Percentiles rank a stretch among this genome's conserved stretches.
Evolutionary conservation across 2,888 invertebrate species (phyloP).

Genomic region (Notodonta ziczac): DNA sequence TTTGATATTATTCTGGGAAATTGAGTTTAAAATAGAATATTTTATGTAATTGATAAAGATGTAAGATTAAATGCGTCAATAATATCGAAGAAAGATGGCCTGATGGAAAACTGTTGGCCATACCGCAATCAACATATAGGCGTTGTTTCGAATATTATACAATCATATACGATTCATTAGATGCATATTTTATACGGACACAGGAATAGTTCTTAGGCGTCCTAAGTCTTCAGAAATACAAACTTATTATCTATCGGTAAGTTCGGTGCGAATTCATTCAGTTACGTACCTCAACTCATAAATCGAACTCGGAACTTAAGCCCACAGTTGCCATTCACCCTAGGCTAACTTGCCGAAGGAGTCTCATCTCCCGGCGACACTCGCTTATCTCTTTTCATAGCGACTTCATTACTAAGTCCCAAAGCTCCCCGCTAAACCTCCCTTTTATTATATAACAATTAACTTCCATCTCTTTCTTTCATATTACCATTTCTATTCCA

Average conservation of each 20-base stretch:
- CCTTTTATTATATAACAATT: conserved; percentile 53
- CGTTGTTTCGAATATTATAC: background rate
- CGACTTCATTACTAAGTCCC: conserved; percentile 45
- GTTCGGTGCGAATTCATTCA: background rate
- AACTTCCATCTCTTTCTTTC: conserved; percentile 33
- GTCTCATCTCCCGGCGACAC: conserved; percentile 16
- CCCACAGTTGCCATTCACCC: conserved; percentile 17
- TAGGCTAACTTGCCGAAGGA: conserved; percentile 20
- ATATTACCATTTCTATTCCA: background rate
- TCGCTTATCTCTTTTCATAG: conserved; percentile 30
- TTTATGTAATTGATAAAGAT: too few species aligned
- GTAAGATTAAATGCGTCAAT: too few species aligned
- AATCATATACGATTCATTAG: background rate
- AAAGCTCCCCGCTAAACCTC: conserved; percentile 43
- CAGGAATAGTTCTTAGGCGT: background rate
- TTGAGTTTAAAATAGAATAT: too few species aligned
- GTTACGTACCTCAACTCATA: background rate
- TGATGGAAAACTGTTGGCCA: too few species aligned
- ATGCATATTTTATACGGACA: background rate
- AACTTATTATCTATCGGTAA: background rate
- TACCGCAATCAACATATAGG: too few species aligned
- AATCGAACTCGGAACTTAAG: conserved; percentile 10
- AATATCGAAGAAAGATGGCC: too few species aligned
- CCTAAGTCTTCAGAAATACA: background rate
- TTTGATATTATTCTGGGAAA: too few species aligned